phyloP scores from a whole-genome alignment of 30 jellyfish, hydroid and myxozoan species.

The Aurelia sp. region DNA sequence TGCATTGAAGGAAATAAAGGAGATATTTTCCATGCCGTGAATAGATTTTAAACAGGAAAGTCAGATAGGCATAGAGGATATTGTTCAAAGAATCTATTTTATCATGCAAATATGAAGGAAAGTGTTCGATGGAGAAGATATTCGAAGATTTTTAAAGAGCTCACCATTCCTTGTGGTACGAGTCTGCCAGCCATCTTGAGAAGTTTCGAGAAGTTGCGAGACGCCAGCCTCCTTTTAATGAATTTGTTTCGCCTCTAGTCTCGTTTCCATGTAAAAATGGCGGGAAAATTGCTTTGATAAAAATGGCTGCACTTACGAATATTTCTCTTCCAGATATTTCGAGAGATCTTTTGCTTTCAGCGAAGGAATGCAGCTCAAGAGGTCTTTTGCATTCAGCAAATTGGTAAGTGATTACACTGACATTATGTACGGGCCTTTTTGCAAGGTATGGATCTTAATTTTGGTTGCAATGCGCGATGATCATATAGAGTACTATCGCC shows the following conservation, averaged over 20 bases:
- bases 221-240: constrained; percentile 11
- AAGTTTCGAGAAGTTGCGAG: constrained; percentile 33
- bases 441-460: too few species aligned
- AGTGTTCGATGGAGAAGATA: too few species aligned
- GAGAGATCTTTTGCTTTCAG: constrained; percentile 48
- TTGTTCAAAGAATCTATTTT: not conserved
- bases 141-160: not conserved
- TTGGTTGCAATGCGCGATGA: too few species aligned
- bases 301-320: constrained; percentile 64
- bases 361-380: constrained; percentile 64
- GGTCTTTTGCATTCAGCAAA: constrained; percentile 72
- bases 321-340: constrained; percentile 55
- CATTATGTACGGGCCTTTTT: too few species aligned
- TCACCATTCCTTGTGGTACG: constrained; percentile 67
- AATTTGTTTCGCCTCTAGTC: not conserved
- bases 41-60: not conserved
- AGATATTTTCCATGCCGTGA: not conserved
- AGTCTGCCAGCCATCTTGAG: constrained; percentile 68
- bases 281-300: not conserved
- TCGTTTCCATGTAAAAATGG: too few species aligned
- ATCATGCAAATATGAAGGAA: too few species aligned
- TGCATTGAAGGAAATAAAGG: constrained; percentile 3
- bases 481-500: too few species aligned
- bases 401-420: constrained; percentile 38
- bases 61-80: not conserved